Percentiles rank a stretch among this genome's conserved stretches.
phyloP scores from a whole-genome alignment of 2,113 vertebrate genomes.

The Orcinus orca region DNA sequence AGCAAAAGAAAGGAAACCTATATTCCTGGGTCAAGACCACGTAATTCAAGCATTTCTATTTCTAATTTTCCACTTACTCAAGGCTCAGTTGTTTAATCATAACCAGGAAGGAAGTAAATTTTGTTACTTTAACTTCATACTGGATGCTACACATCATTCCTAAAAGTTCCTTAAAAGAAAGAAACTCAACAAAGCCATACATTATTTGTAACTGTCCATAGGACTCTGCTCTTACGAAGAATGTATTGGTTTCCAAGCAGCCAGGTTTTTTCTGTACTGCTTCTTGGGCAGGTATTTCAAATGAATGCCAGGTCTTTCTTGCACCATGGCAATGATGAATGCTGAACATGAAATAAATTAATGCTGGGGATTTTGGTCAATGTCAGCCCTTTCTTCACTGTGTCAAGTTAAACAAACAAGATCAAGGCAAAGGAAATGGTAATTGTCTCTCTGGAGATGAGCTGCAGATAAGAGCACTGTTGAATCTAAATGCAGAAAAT shows the following conservation, averaged over 20 bases:
- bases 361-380: constrained; percentile 96
- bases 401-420: constrained; percentile 99
- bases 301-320: constrained; percentile 84
- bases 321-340: constrained; percentile 96
- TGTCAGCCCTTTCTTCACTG: constrained; percentile 97
- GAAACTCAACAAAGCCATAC: not conserved
- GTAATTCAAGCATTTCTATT: constrained; percentile 47
- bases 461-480: constrained; percentile 85
- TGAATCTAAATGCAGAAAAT: constrained; percentile 88
- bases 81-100: not conserved
- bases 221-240: constrained; percentile 34
- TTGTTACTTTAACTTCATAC: constrained; percentile 20
- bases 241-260: constrained; percentile 66
- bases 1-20: not conserved
- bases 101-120: not conserved
- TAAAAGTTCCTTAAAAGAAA: constrained; percentile 10
- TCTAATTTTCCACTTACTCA: not conserved
- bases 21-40: not conserved
- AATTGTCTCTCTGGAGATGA: constrained; percentile 96
- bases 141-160: not conserved
- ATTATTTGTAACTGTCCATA: not conserved
- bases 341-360: constrained; percentile 98
- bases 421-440: constrained; percentile 94
- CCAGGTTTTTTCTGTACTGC: constrained; percentile 65
- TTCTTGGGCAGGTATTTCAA: constrained; percentile 82